These are phyloP conservation scores for Catajapyx aquilonaris DNA, from an alignment of 1,140 invertebrate genomes.

Conservation along the genomic window DNA sequence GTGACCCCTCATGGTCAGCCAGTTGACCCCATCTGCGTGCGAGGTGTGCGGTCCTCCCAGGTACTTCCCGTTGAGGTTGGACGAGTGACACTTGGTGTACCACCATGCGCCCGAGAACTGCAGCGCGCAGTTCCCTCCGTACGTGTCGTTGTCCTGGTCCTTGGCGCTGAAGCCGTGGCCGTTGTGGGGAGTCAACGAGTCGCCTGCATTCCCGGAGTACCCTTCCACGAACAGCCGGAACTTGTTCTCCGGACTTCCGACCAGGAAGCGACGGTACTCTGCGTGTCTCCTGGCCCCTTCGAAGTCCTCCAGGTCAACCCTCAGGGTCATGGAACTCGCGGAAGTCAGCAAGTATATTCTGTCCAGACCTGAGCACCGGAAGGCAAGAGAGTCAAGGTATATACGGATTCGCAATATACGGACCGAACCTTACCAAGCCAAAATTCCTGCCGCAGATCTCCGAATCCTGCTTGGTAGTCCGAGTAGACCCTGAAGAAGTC, in stretches of 20 bases:
- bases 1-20: conserved; percentile 19
- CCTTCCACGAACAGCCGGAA: conserved; percentile 29
- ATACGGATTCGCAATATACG: no score
- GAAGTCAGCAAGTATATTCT: no score
- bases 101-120: conserved; percentile 34
- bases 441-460: conserved; percentile 18
- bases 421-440: conserved; percentile 19
- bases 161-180: conserved; percentile 32
- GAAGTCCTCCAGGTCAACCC: conserved; percentile 31
- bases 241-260: conserved; percentile 24
- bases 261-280: no score
- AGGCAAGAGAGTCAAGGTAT: no score
- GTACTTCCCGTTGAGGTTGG: conserved; percentile 18
- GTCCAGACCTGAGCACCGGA: no score
- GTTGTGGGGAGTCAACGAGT: conserved; percentile 33
- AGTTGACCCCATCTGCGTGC: conserved; percentile 16
- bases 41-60: conserved; percentile 9
- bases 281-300: conserved; percentile 23
- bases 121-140: conserved; percentile 24
- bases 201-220: conserved; percentile 29
- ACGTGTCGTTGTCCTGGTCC: conserved; percentile 32
- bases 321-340: no score
- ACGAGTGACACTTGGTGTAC: conserved; percentile 31
- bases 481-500: conserved; percentile 25
- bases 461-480: conserved; percentile 28